Evolutionary conservation across 1,140 invertebrate genomes (phyloP).

Genomic region (Lethrus apterus): DNA sequence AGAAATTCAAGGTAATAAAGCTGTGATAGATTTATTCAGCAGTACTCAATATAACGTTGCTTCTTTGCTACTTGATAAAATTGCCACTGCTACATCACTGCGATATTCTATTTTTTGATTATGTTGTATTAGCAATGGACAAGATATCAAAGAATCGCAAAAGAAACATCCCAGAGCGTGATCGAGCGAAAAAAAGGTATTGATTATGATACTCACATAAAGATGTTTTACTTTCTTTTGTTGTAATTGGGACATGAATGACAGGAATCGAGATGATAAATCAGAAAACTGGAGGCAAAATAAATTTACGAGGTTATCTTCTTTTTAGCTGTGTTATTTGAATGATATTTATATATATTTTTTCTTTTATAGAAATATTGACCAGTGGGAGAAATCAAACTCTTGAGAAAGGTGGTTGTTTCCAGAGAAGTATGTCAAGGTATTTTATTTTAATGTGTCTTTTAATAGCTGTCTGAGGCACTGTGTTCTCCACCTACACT

Average conservation of each 20-base stretch:
- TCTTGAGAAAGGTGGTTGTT: too few species aligned
- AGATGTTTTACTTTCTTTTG: too few species aligned
- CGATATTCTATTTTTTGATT: conserved; percentile 33
- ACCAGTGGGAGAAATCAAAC: too few species aligned
- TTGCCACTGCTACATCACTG: conserved; percentile 31
- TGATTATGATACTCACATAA: too few species aligned
- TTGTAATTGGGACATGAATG: conserved; percentile 2
- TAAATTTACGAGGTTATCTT: conserved; percentile 6
- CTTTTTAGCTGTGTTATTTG: too few species aligned
- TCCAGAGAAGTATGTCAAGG: too few species aligned
- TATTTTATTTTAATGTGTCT: too few species aligned
- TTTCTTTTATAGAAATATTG: too few species aligned
- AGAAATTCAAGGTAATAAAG: conserved; percentile 41
- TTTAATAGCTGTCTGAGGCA: too few species aligned
- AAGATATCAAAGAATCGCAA: conserved; percentile 33
- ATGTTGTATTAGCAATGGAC: too few species aligned
- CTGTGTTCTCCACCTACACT: too few species aligned
- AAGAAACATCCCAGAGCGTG: conserved; percentile 2
- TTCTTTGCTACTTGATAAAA: conserved; percentile 34
- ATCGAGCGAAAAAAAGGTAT: background rate
- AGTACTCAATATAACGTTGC: conserved; percentile 31
- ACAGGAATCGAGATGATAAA: conserved; percentile 3
- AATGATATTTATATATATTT: too few species aligned
- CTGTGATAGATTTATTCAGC: conserved; percentile 49
- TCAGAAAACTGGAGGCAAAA: conserved; percentile 9